Evolutionary conservation across 35 echinoderm and acorn worm genomes (phyloP), one percentile per base, ranked within the genome.

Genomic region (Heliocidaris erythrogramma): DNA sequence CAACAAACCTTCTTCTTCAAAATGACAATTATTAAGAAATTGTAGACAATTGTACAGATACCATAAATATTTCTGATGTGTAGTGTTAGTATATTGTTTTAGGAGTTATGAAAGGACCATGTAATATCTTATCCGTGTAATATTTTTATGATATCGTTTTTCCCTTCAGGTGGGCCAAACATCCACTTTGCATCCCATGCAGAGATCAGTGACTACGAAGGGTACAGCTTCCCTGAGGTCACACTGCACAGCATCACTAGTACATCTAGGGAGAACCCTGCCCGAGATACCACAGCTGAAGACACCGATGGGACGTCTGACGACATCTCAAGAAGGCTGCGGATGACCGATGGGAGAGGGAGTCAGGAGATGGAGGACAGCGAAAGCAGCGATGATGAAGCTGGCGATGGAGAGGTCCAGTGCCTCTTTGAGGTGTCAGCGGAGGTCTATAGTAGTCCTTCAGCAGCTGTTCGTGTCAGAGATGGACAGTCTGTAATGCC

Each of bases 121-220:
- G n/a, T n/a, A n/a, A n/a, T n/a, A n/a, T n/a, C 35, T 0, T 42
- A 3, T 42, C 35, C 0, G 35, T 42, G 35, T 42, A 42, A 42
- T 42, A 0, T 42, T 3, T 42, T 1, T 42, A 42, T 42, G 35
- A 42, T 42, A 42, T 42, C 35, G 59, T 9, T 14, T 60, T 60
- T 60, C 59, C 8, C n/a, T 78, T 24, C 17, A 78, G 65, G 8
- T 78, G 27, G 27, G 21, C 17, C 18, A 78, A 78, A 78, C 65
- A 18, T 27, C 24, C 65, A 27, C 17, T 78, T 78, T 78, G 65
- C 65, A 2, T 78, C 65, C 27, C 31, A 92, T 30, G 91, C 24
- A 53, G 91, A 92, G 31, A 50, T 50, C 91, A 92, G 91, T 92
- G 91, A 92, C 48, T 59, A 30, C 12, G 91, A 92, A 89, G 49